These are phyloP conservation scores for Archips crataeganus DNA, from an alignment of 2,888 invertebrate species.

Conservation along the genomic window DNA sequence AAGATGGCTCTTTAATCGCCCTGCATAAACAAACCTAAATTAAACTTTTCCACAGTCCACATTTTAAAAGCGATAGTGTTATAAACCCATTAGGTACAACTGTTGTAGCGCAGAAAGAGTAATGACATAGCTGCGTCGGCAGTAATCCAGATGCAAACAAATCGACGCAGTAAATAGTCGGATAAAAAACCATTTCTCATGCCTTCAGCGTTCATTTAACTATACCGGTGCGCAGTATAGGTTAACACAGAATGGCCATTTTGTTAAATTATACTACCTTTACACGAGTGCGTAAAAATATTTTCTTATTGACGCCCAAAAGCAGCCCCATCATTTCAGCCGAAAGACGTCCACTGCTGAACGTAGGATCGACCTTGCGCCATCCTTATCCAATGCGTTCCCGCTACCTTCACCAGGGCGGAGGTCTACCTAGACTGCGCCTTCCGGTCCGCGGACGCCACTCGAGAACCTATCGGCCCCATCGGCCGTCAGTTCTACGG, in stretches of 20 bases:
- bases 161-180: conserved; percentile 40
- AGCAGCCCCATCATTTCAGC: no score
- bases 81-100: conserved; percentile 10
- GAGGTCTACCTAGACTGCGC: no score
- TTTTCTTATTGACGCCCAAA: no score
- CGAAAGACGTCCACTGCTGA: no score
- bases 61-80: not conserved
- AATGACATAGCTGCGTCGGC: conserved; percentile 34
- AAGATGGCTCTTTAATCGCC: no score
- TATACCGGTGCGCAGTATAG: not conserved
- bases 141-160: conserved; percentile 41
- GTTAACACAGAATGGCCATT: conserved; percentile 1
- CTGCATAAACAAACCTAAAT: not conserved
- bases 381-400: no score
- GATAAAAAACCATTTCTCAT: conserved; percentile 41
- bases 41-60: not conserved
- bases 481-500: no score
- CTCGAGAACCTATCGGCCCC: no score
- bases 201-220: conserved; percentile 41
- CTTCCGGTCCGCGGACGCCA: no score
- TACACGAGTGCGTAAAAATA: not conserved
- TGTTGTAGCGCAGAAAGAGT: conserved; percentile 17
- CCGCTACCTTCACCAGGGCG: no score
- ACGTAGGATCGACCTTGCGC: no score
- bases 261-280: no score